Evolutionary conservation across 2,888 invertebrate genomes (phyloP).

Genomic region (Zaprionus lineosus): DNA sequence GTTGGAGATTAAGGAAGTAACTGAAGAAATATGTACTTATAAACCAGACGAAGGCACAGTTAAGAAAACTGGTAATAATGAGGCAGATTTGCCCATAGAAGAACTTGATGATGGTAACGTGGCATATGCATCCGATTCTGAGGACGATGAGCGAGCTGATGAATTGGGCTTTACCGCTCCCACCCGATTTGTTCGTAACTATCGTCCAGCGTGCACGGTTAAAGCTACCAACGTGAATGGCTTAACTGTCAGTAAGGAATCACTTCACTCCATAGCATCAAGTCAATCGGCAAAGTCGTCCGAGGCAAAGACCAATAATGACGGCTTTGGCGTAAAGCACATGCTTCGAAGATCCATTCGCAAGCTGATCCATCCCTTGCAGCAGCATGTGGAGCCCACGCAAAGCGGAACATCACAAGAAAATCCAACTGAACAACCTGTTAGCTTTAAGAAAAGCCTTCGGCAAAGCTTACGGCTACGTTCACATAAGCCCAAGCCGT

Average conservation of each 20-base stretch:
- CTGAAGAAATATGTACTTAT: too few relatives aligned
- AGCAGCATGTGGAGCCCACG: slow-evolving; percentile 14
- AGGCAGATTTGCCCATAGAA: background rate
- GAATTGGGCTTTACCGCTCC: slow-evolving; percentile 76
- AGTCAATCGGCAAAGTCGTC: slow-evolving; percentile 48
- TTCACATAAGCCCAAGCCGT: slow-evolving; percentile 45
- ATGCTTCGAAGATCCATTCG: slow-evolving; percentile 81
- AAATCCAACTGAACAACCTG: slow-evolving; percentile 21
- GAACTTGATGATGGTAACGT: slow-evolving; percentile 41
- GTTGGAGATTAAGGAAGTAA: too few relatives aligned
- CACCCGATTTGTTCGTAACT: slow-evolving; percentile 80
- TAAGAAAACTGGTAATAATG: background rate
- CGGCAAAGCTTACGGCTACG: slow-evolving; percentile 81
- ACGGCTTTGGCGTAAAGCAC: slow-evolving; percentile 60
- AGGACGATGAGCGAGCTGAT: slow-evolving; percentile 39
- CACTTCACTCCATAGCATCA: slow-evolving; percentile 60
- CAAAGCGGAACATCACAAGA: slow-evolving; percentile 12
- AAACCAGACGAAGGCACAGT: too few relatives aligned
- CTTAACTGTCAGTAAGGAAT: slow-evolving; percentile 60
- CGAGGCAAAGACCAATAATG: slow-evolving; percentile 31
- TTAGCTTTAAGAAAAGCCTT: slow-evolving; percentile 60
- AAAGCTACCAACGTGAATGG: slow-evolving; percentile 3
- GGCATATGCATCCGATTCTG: slow-evolving; percentile 60
- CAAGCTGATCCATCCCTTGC: slow-evolving; percentile 74
- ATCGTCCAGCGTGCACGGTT: slow-evolving; percentile 64